Evolutionary conservation across 2,888 invertebrate genomes (phyloP), one percentile per base, ranked within the genome.

Genomic region (Drosophila trichaetosa): DNA sequence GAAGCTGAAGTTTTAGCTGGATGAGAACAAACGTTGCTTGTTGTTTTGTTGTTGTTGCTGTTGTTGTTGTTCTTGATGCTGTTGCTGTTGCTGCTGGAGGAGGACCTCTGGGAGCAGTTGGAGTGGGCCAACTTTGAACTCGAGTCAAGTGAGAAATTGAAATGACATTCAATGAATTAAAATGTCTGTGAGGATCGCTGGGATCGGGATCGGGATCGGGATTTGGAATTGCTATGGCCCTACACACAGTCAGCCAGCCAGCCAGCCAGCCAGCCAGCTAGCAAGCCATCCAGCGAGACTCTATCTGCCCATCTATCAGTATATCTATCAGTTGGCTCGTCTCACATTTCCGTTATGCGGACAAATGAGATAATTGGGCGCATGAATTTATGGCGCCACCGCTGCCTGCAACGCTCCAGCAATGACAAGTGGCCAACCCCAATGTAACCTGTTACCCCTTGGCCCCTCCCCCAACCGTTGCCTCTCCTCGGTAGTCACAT

Each of bases 361-460:
- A 90, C 91, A 91, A 91, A 90, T 91, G 83, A 87, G 90, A 91
- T 91, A 91, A 91, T 91, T 91, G 91, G 90, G 76, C 65, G 69
- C 82, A 75, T 79, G 80, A 81, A 91, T 91, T 90, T 91, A 91
- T 91, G 84, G 69, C 65, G 59, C 65, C 38, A 38, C 67, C 53
- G 60, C 7, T 54, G 13, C 49, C 62, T 69, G 72, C 65, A 60
- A 61, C 62, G 69, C 70, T 64, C 57, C 65, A 52, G 64, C 82
- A 82, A 74, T 81, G 81, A 82, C 81, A 81, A 82, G 80, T 82
- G 87, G 78, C 62, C 53, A 53, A 49, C 61, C 56, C 60, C 56
- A 38, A 38, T 36, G 34, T 65, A 59, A 72, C 66, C 70, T 67
- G 36, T 66, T 48, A 53, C 29, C 27, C 51, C 18, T 27, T 49